Evolutionary conservation across 2,113 vertebrate genomes (phyloP).

Genomic region (Suncus etruscus): DNA sequence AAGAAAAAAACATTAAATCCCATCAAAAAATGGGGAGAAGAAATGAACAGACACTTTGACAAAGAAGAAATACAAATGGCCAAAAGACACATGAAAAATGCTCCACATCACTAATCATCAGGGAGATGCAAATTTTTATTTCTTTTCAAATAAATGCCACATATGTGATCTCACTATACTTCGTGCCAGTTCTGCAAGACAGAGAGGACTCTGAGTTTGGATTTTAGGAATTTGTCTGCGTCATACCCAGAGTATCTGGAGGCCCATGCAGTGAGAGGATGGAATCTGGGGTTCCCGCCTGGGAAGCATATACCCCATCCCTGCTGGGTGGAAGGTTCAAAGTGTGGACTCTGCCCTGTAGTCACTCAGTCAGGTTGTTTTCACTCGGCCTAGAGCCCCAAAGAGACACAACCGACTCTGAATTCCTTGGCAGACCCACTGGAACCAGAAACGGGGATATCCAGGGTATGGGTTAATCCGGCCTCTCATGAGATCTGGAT

Average conservation of each 20-base stretch:
- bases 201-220: neutral
- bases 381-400: neutral
- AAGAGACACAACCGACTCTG: neutral
- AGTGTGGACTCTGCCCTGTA: neutral
- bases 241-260: too few species aligned
- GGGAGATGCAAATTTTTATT: neutral
- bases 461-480: neutral
- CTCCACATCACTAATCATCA: too few species aligned
- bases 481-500: neutral
- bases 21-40: too few species aligned
- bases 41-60: too few species aligned
- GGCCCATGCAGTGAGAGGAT: too few species aligned
- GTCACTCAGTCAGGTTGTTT: neutral
- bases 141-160: constrained; percentile 22
- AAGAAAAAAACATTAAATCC: too few species aligned
- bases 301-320: too few species aligned
- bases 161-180: constrained; percentile 7
- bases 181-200: neutral
- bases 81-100: too few species aligned
- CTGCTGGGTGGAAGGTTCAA: too few species aligned
- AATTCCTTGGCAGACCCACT: neutral
- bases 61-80: too few species aligned
- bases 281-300: too few species aligned
- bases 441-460: neutral
- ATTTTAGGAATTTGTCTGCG: too few species aligned